These are phyloP conservation scores for Zaprionus vittiger DNA, from an alignment of 1,140 invertebrate genomes.

Conservation along the genomic window DNA sequence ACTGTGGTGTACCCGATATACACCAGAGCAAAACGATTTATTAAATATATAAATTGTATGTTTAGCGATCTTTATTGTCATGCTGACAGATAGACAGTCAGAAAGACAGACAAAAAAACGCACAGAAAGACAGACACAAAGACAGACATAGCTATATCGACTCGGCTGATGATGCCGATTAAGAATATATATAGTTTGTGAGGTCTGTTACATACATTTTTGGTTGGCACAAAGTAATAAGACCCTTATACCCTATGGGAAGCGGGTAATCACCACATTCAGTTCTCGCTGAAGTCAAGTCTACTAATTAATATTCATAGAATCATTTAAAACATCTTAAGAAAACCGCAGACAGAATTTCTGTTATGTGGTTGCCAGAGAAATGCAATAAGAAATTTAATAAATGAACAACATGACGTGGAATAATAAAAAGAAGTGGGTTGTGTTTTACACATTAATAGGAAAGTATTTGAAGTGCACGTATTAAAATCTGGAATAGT, in stretches of 20 bases:
- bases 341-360: not conserved
- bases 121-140: no score
- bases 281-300: not conserved
- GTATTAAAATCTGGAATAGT: no score
- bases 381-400: constrained; percentile 11
- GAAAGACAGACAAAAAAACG: not conserved
- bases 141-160: no score
- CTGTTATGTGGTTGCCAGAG: not conserved
- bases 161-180: no score
- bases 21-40: no score
- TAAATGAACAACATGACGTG: not conserved
- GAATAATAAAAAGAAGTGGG: not conserved
- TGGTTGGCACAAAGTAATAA: no score
- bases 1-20: no score
- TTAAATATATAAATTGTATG: no score
- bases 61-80: no score
- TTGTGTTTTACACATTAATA: not conserved
- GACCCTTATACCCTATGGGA: no score
- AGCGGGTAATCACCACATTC: not conserved
- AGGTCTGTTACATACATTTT: no score
- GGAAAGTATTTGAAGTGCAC: not conserved
- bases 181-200: no score
- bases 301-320: constrained; percentile 4
- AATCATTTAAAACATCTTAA: not conserved
- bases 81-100: not conserved